A percentile compares a stretch with the other conserved stretches of the same genome.
Conservation (phyloP, 2,113 vertebrate genomes). For the Cryptomyrus ogoouensis region DNA sequence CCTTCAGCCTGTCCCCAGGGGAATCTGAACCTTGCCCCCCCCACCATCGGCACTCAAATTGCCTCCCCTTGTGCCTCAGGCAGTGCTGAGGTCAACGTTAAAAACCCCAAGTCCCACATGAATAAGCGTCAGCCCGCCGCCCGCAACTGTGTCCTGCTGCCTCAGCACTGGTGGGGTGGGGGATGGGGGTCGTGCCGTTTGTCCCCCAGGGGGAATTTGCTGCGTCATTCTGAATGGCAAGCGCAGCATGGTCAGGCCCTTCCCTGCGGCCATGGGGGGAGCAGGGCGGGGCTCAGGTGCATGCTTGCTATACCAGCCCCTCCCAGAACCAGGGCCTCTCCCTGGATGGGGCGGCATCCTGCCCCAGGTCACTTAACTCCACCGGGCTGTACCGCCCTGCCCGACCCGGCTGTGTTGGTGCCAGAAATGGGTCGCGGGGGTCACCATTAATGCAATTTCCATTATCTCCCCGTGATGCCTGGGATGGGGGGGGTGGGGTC, state of each 20-base stretch:
- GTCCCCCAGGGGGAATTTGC: neutral
- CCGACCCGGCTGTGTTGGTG: neutral
- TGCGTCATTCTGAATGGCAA: neutral
- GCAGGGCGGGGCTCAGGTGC: neutral
- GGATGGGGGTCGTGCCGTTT: neutral
- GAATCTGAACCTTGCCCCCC: neutral
- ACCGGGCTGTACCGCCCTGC: neutral
- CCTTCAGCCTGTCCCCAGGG: neutral
- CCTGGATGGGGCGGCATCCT: neutral
- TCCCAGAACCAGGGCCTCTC: neutral
- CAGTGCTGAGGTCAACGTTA: neutral
- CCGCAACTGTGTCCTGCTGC: neutral
- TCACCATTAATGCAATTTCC: constrained; percentile 20
- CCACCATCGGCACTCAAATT: neutral
- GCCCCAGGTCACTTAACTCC: neutral
- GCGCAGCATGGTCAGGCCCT: neutral
- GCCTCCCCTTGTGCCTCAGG: neutral
- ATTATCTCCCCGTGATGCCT: neutral
- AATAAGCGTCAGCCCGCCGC: neutral
- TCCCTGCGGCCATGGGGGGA: neutral
- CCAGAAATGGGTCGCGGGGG: neutral
- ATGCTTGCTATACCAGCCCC: neutral
- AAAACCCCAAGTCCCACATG: neutral
- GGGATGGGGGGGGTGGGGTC: neutral
- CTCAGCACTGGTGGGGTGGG: neutral